These are phyloP conservation scores for Aquatica leii DNA, from an alignment of 2,888 invertebrate species.

Conservation along the genomic window DNA sequence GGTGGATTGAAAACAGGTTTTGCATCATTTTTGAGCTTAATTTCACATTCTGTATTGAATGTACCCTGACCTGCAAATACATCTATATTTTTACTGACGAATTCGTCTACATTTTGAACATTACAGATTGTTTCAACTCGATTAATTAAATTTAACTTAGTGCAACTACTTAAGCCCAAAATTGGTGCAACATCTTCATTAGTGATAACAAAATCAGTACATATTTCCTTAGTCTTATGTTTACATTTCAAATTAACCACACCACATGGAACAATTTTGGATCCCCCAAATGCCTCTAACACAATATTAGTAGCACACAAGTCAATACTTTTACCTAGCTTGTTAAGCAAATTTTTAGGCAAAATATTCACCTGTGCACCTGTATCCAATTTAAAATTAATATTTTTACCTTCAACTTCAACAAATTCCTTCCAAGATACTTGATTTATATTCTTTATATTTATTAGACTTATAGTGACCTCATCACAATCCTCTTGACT, in stretches of 20 bases:
- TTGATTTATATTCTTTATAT: neutral
- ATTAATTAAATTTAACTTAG: conserved; percentile 25
- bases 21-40: conserved; percentile 19
- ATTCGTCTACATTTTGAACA: conserved; percentile 13
- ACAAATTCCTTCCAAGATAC: neutral
- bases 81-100: conserved; percentile 21
- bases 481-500: neutral
- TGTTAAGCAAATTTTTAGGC: conserved; percentile 6
- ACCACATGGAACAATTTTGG: conserved; percentile 7
- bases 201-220: conserved; percentile 15
- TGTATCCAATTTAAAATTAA: conserved; percentile 29
- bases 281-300: conserved; percentile 13
- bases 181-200: conserved; percentile 16
- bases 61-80: conserved; percentile 28
- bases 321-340: neutral
- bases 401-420: conserved; percentile 8
- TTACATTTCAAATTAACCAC: conserved; percentile 14
- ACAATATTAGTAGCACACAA: conserved; percentile 1
- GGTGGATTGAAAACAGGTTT: conserved; percentile 13
- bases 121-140: conserved; percentile 12
- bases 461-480: conserved; percentile 11
- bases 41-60: conserved; percentile 18
- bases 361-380: conserved; percentile 28
- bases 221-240: conserved; percentile 1
- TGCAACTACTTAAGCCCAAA: conserved; percentile 22